These are phyloP conservation scores for Actenoides hombroni DNA, from an alignment of 2,113 vertebrate species.

Conservation along the genomic window DNA sequence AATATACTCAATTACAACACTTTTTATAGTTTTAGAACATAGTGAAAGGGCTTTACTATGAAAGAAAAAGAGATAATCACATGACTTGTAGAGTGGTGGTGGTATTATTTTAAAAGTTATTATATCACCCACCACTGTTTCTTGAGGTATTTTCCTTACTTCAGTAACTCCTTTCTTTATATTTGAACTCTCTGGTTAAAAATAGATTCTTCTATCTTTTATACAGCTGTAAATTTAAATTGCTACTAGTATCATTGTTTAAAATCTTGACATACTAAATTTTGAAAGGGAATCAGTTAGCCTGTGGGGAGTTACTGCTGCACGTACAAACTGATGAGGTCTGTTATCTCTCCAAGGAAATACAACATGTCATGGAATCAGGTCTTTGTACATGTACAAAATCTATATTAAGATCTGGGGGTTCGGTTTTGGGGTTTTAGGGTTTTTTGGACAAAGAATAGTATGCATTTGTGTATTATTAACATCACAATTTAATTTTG, in stretches of 20 bases:
- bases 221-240: background rate
- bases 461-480: background rate
- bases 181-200: background rate
- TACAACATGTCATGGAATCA: background rate
- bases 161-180: background rate
- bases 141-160: background rate
- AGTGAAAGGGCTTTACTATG: background rate
- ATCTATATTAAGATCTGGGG: background rate
- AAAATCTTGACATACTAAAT: background rate
- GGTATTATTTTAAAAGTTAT: background rate
- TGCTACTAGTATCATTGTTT: background rate
- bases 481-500: background rate
- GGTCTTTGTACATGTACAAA: background rate
- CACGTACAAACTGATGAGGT: background rate
- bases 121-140: background rate
- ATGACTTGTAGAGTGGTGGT: background rate
- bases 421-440: fast-evolving
- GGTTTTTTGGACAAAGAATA: background rate
- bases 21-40: background rate
- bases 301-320: background rate
- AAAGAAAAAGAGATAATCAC: background rate
- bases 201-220: background rate
- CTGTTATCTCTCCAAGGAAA: background rate
- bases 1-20: background rate
- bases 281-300: background rate